Percentiles rank a stretch among this genome's conserved stretches.
Conservation (phyloP, 1,140 invertebrate species). For the Pygmarrhopalites habei region DNA sequence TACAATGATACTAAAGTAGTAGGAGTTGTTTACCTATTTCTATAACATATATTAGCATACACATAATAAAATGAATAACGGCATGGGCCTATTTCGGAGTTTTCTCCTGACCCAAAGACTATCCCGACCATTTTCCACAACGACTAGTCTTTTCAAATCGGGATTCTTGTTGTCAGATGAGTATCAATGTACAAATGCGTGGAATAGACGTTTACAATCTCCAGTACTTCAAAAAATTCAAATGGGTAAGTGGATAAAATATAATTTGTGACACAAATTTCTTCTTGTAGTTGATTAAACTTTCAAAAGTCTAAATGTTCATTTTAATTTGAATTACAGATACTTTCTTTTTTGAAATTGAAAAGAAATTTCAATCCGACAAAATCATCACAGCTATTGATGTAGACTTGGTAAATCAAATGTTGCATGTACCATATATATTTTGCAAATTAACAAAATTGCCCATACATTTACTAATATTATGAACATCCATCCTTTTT, state of each 20-base stretch:
- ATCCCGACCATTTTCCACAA: background rate
- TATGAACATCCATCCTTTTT: too few relatives aligned
- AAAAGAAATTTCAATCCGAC: conserved; percentile 50
- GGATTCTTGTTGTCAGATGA: conserved; percentile 53
- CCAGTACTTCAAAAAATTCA: conserved; percentile 57
- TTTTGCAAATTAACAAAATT: too few relatives aligned
- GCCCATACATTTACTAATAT: too few relatives aligned
- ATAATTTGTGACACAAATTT: too few relatives aligned
- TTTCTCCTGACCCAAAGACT: background rate
- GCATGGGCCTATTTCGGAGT: background rate
- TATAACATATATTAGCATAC: too few relatives aligned
- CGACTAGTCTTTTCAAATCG: background rate
- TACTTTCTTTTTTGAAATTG: conserved; percentile 57
- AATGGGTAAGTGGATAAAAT: conserved; percentile 39
- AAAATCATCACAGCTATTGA: conserved; percentile 59
- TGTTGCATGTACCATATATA: too few relatives aligned
- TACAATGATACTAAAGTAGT: too few relatives aligned
- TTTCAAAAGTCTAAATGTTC: background rate
- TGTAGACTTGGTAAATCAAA: conserved; percentile 53
- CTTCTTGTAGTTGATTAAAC: background rate
- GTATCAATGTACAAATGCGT: conserved; percentile 58
- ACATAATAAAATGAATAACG: too few relatives aligned
- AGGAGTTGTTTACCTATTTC: too few relatives aligned
- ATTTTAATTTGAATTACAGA: conserved; percentile 36
- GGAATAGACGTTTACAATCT: conserved; percentile 55